phyloP scores from a whole-genome alignment of 2,888 invertebrate species.

The Nephrotoma guestfalica region DNA sequence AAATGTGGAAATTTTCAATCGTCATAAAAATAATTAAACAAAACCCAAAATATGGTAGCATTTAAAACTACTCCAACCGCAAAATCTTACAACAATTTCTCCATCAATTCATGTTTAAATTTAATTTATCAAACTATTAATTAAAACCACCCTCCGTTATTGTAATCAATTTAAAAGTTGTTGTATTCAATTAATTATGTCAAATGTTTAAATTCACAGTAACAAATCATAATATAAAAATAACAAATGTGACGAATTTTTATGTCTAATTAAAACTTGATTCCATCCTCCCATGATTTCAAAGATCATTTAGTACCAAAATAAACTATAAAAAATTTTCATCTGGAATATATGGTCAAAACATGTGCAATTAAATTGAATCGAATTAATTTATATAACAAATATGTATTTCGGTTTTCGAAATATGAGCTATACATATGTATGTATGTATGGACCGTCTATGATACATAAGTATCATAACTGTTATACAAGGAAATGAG shows the following conservation, averaged over 20 bases:
- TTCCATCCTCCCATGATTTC: slow-evolving; percentile 1
- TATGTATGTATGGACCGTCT: neutral
- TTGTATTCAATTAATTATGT: neutral
- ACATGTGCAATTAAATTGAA: slow-evolving; percentile 2
- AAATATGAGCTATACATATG: neutral
- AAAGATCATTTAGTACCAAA: neutral
- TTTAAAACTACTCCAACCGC: neutral
- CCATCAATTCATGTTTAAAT: neutral
- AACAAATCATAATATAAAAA: neutral
- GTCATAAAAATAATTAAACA: too few relatives aligned
- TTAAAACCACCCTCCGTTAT: neutral
- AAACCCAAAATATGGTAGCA: neutral
- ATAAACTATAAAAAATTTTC: neutral
- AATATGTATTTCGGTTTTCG: neutral
- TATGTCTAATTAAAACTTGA: slow-evolving; percentile 2
- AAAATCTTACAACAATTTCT: neutral
- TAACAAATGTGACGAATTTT: slow-evolving; percentile 1
- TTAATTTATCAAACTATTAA: neutral
- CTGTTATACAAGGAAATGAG: neutral
- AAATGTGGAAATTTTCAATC: too few relatives aligned
- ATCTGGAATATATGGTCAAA: neutral
- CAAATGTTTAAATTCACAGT: neutral
- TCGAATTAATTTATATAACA: neutral
- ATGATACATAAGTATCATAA: neutral
- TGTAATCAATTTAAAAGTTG: neutral